Evolutionary conservation across 2,113 vertebrate species (phyloP), one percentile per base, ranked within the genome.

Genomic region (Callorhinus ursinus): DNA sequence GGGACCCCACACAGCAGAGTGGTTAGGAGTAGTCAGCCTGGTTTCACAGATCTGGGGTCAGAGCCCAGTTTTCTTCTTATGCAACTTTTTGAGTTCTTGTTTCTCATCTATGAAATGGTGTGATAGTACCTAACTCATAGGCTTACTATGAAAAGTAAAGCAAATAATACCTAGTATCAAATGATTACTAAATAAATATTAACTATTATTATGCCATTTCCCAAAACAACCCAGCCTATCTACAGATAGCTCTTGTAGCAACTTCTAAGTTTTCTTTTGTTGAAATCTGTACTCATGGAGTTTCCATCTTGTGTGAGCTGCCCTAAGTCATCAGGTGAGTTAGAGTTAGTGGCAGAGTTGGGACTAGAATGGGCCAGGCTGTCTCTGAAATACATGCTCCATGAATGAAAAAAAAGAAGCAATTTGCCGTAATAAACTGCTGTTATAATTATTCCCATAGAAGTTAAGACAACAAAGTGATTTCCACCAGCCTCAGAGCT

Each of bases 401-500:
- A 55, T 18, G 22, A 72, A 71, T 88, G 24, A 77, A 91, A 92
- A 76, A 72, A 46, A n/a, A 67, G 63, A 69, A 79, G 26, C 39
- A 53, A 57, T 36, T 18, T 79, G 21, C 77, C 10, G 31, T 24
- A 69, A 74, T 55, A 74, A 95, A 83, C 31, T n/a, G 12, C 81
- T 88, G 10, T 65, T 46, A 42, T 39, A 7, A 31, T 59, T 84
- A 81, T 92, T 86, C 24, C 46, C 79, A 51, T 79, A 93, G 79
- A 96, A 89, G 14, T 26, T 83, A 65, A 89, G 59, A 81, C 9
- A 59, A 65, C 72, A 63, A 86, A 87, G 71, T 86, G 39, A 33
- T 61, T 71, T 96, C 93, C 86, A 65, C 49, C 61, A 83, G 24
- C 21, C 22, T 71, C 67, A 89, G 65, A 83, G 89, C 33, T 91